Conservation (phyloP, 2,797 vertebrate genomes). For the Myripristis murdjan region DNA sequence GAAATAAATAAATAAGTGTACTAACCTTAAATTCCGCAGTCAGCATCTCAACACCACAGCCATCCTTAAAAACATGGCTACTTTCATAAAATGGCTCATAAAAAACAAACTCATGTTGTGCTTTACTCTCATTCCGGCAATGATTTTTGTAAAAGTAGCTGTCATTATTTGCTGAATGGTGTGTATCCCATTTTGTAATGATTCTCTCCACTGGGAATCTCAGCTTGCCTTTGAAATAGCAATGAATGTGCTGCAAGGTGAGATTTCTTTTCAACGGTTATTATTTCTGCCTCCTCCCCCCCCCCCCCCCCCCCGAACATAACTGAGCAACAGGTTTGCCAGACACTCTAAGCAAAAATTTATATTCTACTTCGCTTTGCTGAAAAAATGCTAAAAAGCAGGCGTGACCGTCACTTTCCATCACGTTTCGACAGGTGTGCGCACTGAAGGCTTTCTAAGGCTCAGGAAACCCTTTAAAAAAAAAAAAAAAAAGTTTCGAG, state of each 20-base stretch:
- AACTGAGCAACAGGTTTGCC: neutral
- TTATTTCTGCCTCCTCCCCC: neutral
- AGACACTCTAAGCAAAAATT: neutral
- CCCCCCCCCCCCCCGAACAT: too few relatives aligned
- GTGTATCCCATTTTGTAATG: neutral
- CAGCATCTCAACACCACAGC: neutral
- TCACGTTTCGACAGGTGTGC: slow-evolving; percentile 26
- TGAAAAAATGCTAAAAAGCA: slow-evolving; percentile 5
- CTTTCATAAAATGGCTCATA: neutral
- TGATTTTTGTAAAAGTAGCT: neutral
- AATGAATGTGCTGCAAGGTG: neutral
- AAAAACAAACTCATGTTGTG: too few relatives aligned
- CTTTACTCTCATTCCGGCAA: too few relatives aligned
- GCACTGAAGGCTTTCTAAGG: slow-evolving; percentile 21
- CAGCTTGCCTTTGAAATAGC: neutral
- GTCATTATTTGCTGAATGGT: neutral
- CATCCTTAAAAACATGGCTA: neutral
- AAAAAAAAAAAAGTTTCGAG: slow-evolving; percentile 31
- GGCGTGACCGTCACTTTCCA: slow-evolving; percentile 5
- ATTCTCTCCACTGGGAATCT: neutral
- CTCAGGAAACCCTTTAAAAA: slow-evolving; percentile 5
- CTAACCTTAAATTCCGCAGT: too few relatives aligned
- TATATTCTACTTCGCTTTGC: neutral
- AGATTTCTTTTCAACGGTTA: neutral
- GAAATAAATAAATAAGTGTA: too few relatives aligned